phyloP scores from a whole-genome alignment of 2,888 invertebrate genomes.

The Galeruca laticollis region DNA sequence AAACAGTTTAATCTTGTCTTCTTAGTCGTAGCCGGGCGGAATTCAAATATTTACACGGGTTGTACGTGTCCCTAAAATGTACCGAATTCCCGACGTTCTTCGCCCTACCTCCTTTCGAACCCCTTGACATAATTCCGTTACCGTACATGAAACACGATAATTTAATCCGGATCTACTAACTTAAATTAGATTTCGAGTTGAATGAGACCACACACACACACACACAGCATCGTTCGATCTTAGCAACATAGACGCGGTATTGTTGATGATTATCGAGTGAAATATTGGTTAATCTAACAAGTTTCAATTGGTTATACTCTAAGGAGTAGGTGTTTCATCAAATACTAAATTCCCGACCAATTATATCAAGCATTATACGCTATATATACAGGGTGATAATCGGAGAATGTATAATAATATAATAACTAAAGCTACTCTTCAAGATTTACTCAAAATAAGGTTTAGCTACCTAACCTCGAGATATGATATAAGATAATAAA shows the following conservation, averaged over 20 bases:
- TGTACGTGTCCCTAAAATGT: conserved; percentile 38
- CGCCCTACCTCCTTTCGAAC: conserved; percentile 17
- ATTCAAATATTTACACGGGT: conserved; percentile 47
- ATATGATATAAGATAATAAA: no score
- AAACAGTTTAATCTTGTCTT: conserved; percentile 44
- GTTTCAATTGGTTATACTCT: background rate
- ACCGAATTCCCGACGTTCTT: conserved; percentile 25
- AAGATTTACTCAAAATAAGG: no score
- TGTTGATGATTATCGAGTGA: conserved; percentile 8
- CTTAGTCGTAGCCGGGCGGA: conserved; percentile 30
- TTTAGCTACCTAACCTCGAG: no score
- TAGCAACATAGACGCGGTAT: conserved; percentile 8
- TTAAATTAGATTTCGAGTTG: conserved; percentile 42
- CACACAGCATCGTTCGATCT: conserved; percentile 18
- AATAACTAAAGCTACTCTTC: no score
- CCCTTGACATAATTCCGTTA: conserved; percentile 44
- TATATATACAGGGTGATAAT: no score
- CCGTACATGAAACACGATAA: conserved; percentile 45
- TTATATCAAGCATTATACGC: no score
- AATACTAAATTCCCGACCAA: no score
- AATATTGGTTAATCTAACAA: conserved; percentile 16
- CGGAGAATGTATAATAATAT: no score
- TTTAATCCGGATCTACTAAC: conserved; percentile 45
- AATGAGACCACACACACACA: conserved; percentile 31
- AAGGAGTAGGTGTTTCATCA: no score